Base-by-base conservation (phyloP, 2,888 invertebrate genomes). In the Amphipoea lucens region DNA sequence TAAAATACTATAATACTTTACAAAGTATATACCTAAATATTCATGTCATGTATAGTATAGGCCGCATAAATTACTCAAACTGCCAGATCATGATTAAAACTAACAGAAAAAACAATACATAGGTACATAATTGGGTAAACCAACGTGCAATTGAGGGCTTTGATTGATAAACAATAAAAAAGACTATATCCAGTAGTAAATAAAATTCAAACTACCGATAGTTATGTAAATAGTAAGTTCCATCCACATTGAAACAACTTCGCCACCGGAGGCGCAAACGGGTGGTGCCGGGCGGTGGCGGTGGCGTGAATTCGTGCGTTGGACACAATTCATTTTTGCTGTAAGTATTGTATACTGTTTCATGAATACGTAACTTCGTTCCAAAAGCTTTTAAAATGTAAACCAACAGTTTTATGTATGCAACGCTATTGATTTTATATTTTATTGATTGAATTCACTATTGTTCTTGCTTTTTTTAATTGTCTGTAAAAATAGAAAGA, bases 321-420 rank as follows among this genome's bases (percentile, higher is more conserved):
- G 71, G 78, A 83, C 83, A 75, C 83, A 83, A 85, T 88, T 84
- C 71, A 82, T 83, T 83, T 85, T 81, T 80, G 83, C 81, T 86
- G 81, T 81, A 29, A 29, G 29, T 29, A 83, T 81, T 83, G 78
- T 68, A 69, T 72, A 72, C 81, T 74, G 76, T 75, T 76, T 70
- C 82, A 79, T 87, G 83, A 86, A 88, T 88, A 88, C 79, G 77
- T 78, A 84, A 89, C 74, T 78, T 82, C 65, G 79, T 81, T 82
- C 75, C 73, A 66, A 74, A 85, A 77, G 81, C 76, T 77, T 85
- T 83, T 77, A 76, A 80, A 80, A 71, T 72, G 51, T 66, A 74
- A 78, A 69, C 68, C 40, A 45, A 4, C 36, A 40, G 40, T 54
- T 81, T 51, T 51, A 65, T 69, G 29, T 57, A 11, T 63, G 23